Evolutionary conservation across 2,888 invertebrate species (phyloP).

Genomic region (Achlya flavicornis): DNA sequence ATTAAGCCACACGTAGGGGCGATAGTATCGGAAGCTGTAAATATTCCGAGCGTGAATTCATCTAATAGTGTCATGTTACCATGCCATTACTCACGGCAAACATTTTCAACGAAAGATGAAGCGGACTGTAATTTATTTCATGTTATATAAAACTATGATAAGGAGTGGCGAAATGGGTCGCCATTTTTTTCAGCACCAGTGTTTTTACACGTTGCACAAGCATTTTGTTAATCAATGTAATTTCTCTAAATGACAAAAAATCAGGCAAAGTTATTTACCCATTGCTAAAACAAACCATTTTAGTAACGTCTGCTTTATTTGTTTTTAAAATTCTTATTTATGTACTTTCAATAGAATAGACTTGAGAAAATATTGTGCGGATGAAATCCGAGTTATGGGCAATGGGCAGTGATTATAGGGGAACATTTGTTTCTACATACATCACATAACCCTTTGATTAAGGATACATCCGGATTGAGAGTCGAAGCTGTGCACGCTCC

Average conservation of each 20-base stretch:
- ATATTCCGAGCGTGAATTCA: conserved; percentile 41
- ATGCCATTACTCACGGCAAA: conserved; percentile 66
- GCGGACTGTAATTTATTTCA: conserved; percentile 49
- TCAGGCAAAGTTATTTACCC: too few relatives aligned
- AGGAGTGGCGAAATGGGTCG: conserved; percentile 11
- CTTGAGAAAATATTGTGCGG: too few relatives aligned
- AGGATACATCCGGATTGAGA: too few relatives aligned
- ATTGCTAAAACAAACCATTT: background rate
- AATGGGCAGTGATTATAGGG: too few relatives aligned
- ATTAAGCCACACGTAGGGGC: background rate
- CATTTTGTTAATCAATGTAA: conserved; percentile 3
- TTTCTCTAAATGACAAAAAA: background rate
- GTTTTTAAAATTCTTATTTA: too few relatives aligned
- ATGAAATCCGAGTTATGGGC: too few relatives aligned
- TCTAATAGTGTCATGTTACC: conserved; percentile 67
- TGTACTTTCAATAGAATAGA: too few relatives aligned
- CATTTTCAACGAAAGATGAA: conserved; percentile 55
- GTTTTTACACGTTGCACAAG: background rate
- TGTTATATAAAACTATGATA: conserved; percentile 34
- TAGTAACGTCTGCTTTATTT: too few relatives aligned
- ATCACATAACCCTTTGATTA: too few relatives aligned
- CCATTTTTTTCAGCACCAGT: conserved; percentile 7
- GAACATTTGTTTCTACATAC: too few relatives aligned
- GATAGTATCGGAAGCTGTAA: conserved; percentile 34
- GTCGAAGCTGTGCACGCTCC: too few relatives aligned